Evolutionary conservation across 1,140 invertebrate genomes (phyloP).

Genomic region (Formica exsecta): DNA sequence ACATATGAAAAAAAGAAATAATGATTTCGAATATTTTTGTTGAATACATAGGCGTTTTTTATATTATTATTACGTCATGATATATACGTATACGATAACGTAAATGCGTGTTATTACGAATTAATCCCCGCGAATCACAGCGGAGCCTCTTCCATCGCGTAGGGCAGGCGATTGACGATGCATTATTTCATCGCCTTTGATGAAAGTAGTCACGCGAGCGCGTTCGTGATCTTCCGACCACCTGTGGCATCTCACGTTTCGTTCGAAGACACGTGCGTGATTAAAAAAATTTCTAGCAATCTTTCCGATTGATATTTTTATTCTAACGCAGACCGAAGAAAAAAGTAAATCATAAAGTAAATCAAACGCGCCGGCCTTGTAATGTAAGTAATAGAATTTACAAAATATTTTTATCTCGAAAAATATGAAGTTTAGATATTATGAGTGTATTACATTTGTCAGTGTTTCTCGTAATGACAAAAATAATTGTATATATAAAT

Average conservation of each 20-base stretch:
- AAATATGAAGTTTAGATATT: no score
- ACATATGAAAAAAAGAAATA: neutral
- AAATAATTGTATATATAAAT: no score
- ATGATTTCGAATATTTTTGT: neutral
- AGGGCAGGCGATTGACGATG: neutral
- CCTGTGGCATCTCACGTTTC: slow-evolving; percentile 35
- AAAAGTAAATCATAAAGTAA: no score
- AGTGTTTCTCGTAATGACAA: no score
- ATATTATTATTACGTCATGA: neutral
- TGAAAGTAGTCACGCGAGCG: neutral
- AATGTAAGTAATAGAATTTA: no score
- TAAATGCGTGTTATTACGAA: slow-evolving; percentile 38
- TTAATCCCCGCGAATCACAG: slow-evolving; percentile 61
- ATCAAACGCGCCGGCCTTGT: no score
- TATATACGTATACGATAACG: neutral
- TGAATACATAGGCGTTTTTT: neutral
- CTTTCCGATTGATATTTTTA: no score
- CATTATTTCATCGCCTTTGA: neutral
- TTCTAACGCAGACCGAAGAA: no score
- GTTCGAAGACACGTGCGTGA: neutral
- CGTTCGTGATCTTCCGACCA: neutral
- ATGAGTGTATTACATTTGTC: no score
- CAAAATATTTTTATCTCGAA: no score
- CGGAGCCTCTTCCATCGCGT: slow-evolving; percentile 5
- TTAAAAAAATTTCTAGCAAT: neutral